phyloP scores from a whole-genome alignment of 2,797 vertebrate genomes.

The Rhinoraja longicauda region DNA sequence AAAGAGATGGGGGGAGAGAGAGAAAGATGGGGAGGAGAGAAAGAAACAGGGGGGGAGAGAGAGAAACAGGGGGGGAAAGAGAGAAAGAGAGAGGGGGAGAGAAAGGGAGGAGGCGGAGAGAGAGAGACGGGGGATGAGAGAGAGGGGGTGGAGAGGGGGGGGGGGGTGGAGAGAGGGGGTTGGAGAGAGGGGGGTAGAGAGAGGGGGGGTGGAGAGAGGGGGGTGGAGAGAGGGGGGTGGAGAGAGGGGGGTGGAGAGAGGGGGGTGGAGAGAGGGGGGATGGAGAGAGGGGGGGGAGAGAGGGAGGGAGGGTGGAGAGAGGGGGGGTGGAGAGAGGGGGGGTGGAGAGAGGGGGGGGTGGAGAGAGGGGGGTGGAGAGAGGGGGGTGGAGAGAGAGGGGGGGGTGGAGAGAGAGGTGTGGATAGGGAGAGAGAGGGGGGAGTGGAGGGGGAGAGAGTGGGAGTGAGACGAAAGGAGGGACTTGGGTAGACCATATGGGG shows the following conservation, averaged over 20 bases:
- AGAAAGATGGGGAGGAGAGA: not conserved
- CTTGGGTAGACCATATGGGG: not conserved
- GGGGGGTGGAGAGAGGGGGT: not conserved
- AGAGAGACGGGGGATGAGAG: too few species aligned
- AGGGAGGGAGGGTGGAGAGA: not conserved
- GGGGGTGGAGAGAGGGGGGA: too few species aligned
- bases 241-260: too few species aligned
- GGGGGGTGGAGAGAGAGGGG: not conserved
- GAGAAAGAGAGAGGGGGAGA: not conserved
- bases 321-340: not conserved
- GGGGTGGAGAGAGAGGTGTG: not conserved
- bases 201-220: too few species aligned
- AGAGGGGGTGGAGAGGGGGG: rapidly evolving
- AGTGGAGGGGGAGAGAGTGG: not conserved
- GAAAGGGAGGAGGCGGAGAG: not conserved
- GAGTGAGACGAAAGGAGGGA: not conserved
- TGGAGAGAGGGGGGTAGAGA: not conserved
- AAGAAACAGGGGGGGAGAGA: too few species aligned
- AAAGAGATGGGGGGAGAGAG: not conserved
- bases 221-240: not conserved
- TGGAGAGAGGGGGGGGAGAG: too few species aligned
- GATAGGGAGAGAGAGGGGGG: not conserved
- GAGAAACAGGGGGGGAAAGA: too few species aligned
- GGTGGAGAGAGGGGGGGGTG: too few species aligned
- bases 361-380: not conserved